Percentiles rank a stretch among this genome's conserved stretches.
phyloP scores from a whole-genome alignment of 2,113 vertebrate genomes.

The Corythornis madagascariensis region DNA sequence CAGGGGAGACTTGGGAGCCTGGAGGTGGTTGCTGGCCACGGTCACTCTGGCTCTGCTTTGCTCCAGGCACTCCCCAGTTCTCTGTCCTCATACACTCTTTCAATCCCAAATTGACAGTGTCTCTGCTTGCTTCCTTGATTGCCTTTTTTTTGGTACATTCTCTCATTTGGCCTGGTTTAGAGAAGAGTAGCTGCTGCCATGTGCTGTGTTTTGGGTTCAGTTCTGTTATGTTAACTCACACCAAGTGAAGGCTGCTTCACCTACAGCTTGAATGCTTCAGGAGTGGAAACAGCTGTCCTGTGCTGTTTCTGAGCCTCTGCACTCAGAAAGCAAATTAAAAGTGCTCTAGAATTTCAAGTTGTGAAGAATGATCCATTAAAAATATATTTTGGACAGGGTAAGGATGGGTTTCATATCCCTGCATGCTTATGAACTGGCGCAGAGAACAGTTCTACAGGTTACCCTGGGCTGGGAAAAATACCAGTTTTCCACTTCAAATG shows the following conservation, averaged over 20 bases:
- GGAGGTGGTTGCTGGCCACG: background rate
- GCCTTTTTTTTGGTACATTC: background rate
- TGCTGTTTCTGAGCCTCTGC: background rate
- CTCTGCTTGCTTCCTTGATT: background rate
- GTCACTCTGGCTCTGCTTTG: background rate
- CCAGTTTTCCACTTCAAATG: background rate
- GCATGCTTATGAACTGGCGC: background rate
- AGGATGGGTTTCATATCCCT: background rate
- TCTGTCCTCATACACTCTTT: background rate
- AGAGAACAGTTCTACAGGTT: background rate
- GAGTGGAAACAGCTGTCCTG: background rate
- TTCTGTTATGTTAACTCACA: accelerated
- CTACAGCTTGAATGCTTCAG: background rate
- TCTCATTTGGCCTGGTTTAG: background rate
- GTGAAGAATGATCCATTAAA: background rate
- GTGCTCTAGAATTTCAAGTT: background rate
- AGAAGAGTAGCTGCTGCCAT: accelerated
- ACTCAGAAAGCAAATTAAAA: background rate
- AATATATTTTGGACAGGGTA: background rate
- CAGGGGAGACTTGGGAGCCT: background rate
- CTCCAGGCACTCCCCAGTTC: background rate
- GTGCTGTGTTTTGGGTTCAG: background rate
- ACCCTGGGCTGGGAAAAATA: background rate
- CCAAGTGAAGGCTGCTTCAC: background rate
- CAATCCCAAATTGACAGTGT: background rate